Evolutionary conservation across 1,140 invertebrate species (phyloP).

Genomic region (Pristionchus pacificus): DNA sequence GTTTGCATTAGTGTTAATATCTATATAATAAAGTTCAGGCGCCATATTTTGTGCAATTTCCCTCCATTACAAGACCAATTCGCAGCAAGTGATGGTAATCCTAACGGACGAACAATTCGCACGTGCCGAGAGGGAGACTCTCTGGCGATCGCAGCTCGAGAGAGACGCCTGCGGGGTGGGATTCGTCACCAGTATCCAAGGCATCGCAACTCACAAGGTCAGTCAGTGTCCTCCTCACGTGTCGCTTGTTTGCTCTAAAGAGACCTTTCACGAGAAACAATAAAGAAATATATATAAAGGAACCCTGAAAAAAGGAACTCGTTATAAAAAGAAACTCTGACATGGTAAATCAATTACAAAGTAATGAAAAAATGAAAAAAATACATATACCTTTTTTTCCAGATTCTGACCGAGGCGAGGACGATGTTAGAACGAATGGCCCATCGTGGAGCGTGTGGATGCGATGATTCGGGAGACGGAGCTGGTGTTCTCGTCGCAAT

Average conservation of each 20-base stretch:
- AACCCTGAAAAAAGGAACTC: conserved; percentile 3
- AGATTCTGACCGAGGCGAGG: conserved; percentile 90
- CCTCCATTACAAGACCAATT: conserved; percentile 5
- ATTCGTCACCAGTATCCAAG: conserved; percentile 96
- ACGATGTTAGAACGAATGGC: conserved; percentile 90
- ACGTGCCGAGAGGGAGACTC: conserved; percentile 66
- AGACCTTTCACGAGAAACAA: not conserved
- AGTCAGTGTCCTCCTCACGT: conserved; percentile 36
- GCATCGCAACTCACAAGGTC: conserved; percentile 83
- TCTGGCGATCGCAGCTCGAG: conserved; percentile 89
- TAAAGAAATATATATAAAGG: not conserved
- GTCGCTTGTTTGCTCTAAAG: not conserved
- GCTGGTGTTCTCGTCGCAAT: conserved; percentile 92
- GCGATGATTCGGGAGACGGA: conserved; percentile 96
- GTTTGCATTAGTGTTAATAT: too few relatives aligned
- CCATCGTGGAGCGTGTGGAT: conserved; percentile 93
- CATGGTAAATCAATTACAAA: too few relatives aligned
- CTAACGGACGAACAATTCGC: conserved; percentile 47
- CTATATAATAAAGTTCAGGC: too few relatives aligned
- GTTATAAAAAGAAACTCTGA: conserved; percentile 2
- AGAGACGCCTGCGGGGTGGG: conserved; percentile 96
- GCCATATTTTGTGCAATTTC: too few relatives aligned
- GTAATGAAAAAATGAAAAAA: too few relatives aligned
- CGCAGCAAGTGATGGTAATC: conserved; percentile 44
- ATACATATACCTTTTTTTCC: too few relatives aligned